Evolutionary conservation across 2,888 invertebrate genomes (phyloP).

Genomic region (Nemapogon koenigi): DNA sequence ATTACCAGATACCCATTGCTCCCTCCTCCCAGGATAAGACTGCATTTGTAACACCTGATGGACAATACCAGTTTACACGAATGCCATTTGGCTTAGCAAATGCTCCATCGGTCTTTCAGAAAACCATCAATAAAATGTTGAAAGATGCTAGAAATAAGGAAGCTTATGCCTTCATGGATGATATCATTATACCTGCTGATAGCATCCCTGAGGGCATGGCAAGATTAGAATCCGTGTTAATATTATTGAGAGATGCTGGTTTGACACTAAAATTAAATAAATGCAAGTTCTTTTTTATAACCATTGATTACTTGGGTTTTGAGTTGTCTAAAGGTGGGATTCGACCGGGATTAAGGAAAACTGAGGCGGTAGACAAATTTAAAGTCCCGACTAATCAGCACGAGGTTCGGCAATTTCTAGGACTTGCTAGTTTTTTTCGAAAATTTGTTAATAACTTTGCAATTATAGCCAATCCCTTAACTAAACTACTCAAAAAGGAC

Average conservation of each 20-base stretch:
- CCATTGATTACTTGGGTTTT: background rate
- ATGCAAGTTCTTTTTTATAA: background rate
- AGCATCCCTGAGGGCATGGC: background rate
- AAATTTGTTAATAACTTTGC: slow-evolving; percentile 19
- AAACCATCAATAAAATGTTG: background rate
- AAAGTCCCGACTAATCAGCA: background rate
- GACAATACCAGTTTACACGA: background rate
- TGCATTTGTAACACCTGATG: slow-evolving; percentile 2
- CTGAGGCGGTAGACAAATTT: background rate
- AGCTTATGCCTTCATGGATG: slow-evolving; percentile 1
- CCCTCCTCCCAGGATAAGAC: background rate
- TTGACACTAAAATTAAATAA: background rate
- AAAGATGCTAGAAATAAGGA: background rate
- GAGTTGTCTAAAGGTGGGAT: background rate
- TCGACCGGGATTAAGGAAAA: background rate
- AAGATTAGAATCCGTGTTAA: background rate
- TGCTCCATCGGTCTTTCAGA: background rate
- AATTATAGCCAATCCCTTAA: slow-evolving; percentile 18
- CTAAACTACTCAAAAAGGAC: slow-evolving; percentile 17
- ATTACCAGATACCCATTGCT: background rate
- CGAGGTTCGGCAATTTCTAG: slow-evolving; percentile 18
- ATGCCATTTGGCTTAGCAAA: background rate
- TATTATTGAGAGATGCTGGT: background rate
- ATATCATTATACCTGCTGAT: background rate
- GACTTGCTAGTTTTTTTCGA: slow-evolving; percentile 20